A percentile compares a stretch with the other conserved stretches of the same genome.
Evolutionary conservation across 1,140 invertebrate species (phyloP).

Genomic region (Aphelinus certus): DNA sequence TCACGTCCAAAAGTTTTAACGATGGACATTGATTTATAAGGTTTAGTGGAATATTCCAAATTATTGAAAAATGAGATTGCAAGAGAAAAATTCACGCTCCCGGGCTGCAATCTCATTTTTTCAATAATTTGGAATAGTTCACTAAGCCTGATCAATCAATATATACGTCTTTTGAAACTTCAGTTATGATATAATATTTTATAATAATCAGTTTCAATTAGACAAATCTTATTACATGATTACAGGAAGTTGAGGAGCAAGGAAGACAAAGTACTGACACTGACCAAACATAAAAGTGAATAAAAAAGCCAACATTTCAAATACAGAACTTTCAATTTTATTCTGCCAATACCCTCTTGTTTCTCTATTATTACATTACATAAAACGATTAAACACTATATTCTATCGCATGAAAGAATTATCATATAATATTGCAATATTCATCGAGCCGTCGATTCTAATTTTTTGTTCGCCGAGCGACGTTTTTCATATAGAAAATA

Average conservation of each 20-base stretch:
- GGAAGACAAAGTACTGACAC: conserved; percentile 30
- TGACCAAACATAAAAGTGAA: neutral
- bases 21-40: no score
- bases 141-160: no score
- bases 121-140: no score
- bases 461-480: conserved; percentile 52
- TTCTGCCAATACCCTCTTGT: conserved; percentile 63
- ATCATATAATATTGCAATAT: conserved; percentile 67
- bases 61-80: no score
- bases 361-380: conserved; percentile 65
- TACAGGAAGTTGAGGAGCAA: conserved; percentile 59
- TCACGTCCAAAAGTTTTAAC: no score
- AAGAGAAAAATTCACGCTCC: no score
- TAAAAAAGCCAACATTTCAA: conserved; percentile 45
- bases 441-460: conserved; percentile 60
- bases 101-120: no score
- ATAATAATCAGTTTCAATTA: neutral
- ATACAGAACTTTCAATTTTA: conserved; percentile 67
- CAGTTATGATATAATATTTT: no score
- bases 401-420: conserved; percentile 66
- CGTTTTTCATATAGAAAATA: conserved; percentile 67
- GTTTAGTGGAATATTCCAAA: no score
- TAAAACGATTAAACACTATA: conserved; percentile 67
- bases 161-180: no score
- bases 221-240: conserved; percentile 31